Evolutionary conservation across 2,113 vertebrate genomes (phyloP), one percentile per base, ranked within the genome.

Genomic region (Coryphaenoides rupestris): DNA sequence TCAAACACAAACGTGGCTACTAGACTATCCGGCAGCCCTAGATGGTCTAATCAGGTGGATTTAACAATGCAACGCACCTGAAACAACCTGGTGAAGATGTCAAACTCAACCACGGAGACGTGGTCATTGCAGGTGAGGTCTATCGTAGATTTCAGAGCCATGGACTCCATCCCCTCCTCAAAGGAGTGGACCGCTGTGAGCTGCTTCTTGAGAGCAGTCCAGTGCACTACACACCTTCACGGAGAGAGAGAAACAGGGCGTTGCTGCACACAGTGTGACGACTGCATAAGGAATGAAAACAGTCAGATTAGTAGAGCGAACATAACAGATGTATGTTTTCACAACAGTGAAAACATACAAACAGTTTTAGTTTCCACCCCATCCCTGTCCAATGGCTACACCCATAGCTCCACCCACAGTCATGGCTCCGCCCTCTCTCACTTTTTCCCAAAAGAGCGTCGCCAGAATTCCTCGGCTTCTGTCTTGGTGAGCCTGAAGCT

Each of bases 21-120:
- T 50, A 6, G 21, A 52, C 10, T 22, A 52, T 40, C 15, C 14
- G 58, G 24, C 22, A 23, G 26, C 28, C 16, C 50, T 19, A 53
- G 19, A 13, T 54, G 23, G 45, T n/a, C n/a, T n/a, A 6, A n/a
- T 0, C 62, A 28, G 24, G 16, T 14, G 5, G 21, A 21, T 33
- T n/a, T 58, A 21, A 13, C 7, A 6, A 22, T 12, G 21, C 9
- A 15, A 33, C 16, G 58, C 21, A 46, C 94, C 93, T 95, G 93
- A 83, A 95, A 96, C 24, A 96, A 92, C 21, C 92, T 84, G 0
- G 93, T 94, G 77, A 96, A 96, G 78, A 95, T 87, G 75, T 96
- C 94, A 72, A 95, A 96, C 83, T 95, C 93, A n/a, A 95, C 95
- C 82, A 95, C 45, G 21, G 94, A 94, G 70, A 96, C 81, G 22